Evolutionary conservation across 2,113 vertebrate genomes (phyloP).

Genomic region (Equus quagga): DNA sequence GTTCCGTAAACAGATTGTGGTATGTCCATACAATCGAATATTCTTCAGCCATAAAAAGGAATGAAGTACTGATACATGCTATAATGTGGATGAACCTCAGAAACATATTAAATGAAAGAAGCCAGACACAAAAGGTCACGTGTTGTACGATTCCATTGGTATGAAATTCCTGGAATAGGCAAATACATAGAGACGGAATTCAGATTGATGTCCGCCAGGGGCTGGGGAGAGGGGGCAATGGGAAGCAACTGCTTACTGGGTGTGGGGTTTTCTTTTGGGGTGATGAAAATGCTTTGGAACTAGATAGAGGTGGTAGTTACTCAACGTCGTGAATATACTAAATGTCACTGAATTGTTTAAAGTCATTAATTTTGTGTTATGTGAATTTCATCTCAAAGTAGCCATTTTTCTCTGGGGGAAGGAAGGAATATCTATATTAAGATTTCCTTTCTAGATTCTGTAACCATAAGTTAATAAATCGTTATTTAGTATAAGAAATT

Average conservation of each 20-base stretch:
- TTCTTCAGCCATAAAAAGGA: neutral
- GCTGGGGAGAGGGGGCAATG: neutral
- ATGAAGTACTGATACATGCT: neutral
- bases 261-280: neutral
- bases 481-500: neutral
- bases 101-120: neutral
- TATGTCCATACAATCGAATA: neutral
- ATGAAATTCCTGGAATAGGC: neutral
- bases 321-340: neutral
- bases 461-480: neutral
- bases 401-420: neutral
- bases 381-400: neutral
- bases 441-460: slow-evolving; percentile 1
- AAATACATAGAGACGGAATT: neutral
- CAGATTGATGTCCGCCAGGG: neutral
- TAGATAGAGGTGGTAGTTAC: neutral
- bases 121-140: neutral
- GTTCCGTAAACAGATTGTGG: neutral
- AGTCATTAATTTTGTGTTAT: neutral
- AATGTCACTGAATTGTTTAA: neutral
- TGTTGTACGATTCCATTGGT: neutral
- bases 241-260: neutral
- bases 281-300: neutral
- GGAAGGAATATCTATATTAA: neutral
- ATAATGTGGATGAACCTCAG: neutral